Percentiles rank a stretch among this genome's conserved stretches.
Conservation (phyloP, 2,888 invertebrate species). For the Brachylomia viminalis region DNA sequence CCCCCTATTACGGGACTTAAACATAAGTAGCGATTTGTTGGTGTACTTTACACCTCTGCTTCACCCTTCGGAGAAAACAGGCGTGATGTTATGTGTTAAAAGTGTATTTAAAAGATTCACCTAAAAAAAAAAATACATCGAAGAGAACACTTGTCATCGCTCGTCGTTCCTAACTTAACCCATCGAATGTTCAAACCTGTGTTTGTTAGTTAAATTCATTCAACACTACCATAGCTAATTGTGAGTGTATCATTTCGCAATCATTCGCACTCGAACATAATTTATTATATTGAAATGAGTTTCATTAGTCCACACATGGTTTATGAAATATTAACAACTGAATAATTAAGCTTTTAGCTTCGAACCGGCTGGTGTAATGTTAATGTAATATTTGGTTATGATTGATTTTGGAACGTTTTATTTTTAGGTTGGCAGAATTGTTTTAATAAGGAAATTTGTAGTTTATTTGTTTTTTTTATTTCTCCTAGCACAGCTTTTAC, state of each 20-base stretch:
- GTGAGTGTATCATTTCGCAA: constrained; percentile 68
- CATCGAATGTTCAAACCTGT: constrained; percentile 5
- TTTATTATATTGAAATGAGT: constrained; percentile 73
- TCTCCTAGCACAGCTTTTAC: too few relatives aligned
- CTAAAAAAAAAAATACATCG: neutral
- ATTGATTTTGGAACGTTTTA: constrained; percentile 41
- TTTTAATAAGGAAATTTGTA: neutral
- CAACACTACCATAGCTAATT: constrained; percentile 52
- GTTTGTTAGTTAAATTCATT: constrained; percentile 37
- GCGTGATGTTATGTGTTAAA: neutral
- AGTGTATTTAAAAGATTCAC: neutral
- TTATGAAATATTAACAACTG: constrained; percentile 72
- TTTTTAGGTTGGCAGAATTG: constrained; percentile 10
- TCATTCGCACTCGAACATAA: constrained; percentile 64
- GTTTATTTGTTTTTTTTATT: neutral
- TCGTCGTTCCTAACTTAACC: constrained; percentile 26
- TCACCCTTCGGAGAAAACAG: neutral
- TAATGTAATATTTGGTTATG: constrained; percentile 27
- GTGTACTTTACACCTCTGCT: neutral
- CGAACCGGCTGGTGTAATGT: constrained; percentile 20
- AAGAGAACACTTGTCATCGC: neutral
- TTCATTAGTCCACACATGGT: constrained; percentile 67
- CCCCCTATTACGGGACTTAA: neutral
- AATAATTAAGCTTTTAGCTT: constrained; percentile 67
- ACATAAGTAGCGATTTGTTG: neutral